Evolutionary conservation across 2,113 vertebrate genomes (phyloP).

Genomic region (Rana temporaria): DNA sequence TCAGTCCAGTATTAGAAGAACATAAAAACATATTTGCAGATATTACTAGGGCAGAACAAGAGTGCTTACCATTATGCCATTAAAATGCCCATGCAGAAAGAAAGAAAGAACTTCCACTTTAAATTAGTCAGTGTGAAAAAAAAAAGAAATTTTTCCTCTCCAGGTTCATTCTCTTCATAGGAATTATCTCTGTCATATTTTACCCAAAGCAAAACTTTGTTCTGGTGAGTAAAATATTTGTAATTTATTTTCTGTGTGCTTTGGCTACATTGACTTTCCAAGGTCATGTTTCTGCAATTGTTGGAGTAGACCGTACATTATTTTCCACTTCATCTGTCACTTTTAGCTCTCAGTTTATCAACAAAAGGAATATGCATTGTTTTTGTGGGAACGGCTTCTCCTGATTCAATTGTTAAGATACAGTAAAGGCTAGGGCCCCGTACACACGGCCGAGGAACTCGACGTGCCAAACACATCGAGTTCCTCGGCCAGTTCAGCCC

Average conservation of each 20-base stretch:
- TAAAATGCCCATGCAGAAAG: too few relatives aligned
- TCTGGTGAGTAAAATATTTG: conserved; percentile 40
- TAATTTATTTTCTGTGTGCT: conserved; percentile 42
- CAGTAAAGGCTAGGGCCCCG: too few relatives aligned
- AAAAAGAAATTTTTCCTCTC: not conserved
- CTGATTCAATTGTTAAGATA: not conserved
- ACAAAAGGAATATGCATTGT: conserved; percentile 23
- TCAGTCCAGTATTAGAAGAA: too few relatives aligned
- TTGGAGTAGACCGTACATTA: conserved; percentile 13
- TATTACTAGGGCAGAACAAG: too few relatives aligned
- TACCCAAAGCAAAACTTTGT: conserved; percentile 29
- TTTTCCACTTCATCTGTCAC: conserved; percentile 22
- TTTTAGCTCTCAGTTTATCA: not conserved
- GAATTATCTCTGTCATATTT: conserved; percentile 41
- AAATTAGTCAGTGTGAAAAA: not conserved
- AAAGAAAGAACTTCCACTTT: not conserved
- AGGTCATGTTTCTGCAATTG: conserved; percentile 41
- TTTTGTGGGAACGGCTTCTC: not conserved
- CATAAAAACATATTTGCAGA: too few relatives aligned
- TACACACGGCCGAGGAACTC: too few relatives aligned
- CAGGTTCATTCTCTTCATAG: not conserved
- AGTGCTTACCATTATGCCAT: too few relatives aligned
- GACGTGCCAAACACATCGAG: too few relatives aligned
- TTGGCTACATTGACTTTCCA: conserved; percentile 40
- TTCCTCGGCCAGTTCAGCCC: too few relatives aligned